Conservation (phyloP, 1,140 invertebrate genomes). For the Limonius californicus region DNA sequence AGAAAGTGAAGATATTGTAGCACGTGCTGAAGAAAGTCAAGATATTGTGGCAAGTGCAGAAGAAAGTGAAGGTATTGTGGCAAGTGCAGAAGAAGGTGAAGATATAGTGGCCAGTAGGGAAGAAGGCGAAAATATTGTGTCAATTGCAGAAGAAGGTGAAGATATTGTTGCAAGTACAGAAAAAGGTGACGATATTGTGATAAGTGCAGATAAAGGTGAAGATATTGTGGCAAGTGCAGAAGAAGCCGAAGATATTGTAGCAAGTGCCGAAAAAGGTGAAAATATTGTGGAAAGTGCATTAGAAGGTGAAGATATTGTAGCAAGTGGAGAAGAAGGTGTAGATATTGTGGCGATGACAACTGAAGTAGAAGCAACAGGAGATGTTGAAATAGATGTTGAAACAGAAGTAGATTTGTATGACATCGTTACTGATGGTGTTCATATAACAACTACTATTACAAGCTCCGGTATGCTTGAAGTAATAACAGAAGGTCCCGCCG, state of each 20-base stretch:
- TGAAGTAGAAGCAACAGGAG: constrained; percentile 15
- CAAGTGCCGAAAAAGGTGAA: no score
- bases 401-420: constrained; percentile 22
- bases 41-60: no score
- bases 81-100: no score
- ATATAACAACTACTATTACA: constrained; percentile 36
- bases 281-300: not conserved
- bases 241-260: no score
- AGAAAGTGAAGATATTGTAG: no score
- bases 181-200: no score
- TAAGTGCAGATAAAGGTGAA: no score
- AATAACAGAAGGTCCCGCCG: constrained; percentile 38
- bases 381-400: constrained; percentile 6
- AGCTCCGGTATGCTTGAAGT: constrained; percentile 37
- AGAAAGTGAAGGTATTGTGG: no score
- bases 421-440: constrained; percentile 25
- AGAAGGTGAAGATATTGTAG: not conserved
- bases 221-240: not conserved
- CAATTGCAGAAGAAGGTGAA: not conserved
- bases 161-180: no score
- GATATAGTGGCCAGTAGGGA: no score
- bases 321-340: not conserved
- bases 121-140: not conserved
- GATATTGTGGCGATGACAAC: not conserved
- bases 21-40: no score